These are phyloP conservation scores for Callospermophilus lateralis DNA, from an alignment of 2,113 vertebrate species.

Conservation along the genomic window DNA sequence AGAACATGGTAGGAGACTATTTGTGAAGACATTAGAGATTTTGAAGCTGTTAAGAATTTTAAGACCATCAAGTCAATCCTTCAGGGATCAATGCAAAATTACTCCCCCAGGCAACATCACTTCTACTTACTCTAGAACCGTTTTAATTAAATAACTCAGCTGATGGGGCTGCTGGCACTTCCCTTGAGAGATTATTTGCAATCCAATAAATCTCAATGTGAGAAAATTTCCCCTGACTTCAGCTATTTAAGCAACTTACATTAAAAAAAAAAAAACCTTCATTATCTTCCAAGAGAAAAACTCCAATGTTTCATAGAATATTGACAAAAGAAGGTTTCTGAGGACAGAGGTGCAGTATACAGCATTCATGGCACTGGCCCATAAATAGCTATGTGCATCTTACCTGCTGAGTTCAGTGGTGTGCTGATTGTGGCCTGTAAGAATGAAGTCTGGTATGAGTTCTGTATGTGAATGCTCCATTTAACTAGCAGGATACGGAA, in stretches of 20 bases:
- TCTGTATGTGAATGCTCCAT: neutral
- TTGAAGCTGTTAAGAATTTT: conserved; percentile 53
- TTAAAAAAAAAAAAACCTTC: neutral
- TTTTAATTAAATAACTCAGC: conserved; percentile 75
- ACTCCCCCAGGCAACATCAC: neutral
- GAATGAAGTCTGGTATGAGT: neutral
- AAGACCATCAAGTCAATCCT: conserved; percentile 27
- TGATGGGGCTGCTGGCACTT: conserved; percentile 13
- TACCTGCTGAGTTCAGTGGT: neutral
- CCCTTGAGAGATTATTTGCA: conserved; percentile 63
- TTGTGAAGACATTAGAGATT: conserved; percentile 55
- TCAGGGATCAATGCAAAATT: conserved; percentile 12
- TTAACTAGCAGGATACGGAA: neutral
- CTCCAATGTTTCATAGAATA: neutral
- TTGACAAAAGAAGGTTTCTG: neutral
- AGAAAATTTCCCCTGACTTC: conserved; percentile 60
- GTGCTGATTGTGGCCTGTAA: neutral
- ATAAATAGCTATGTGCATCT: neutral
- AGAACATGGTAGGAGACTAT: conserved; percentile 13
- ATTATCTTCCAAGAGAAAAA: neutral
- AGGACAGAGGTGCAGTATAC: neutral
- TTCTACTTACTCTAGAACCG: conserved; percentile 9
- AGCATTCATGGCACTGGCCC: neutral
- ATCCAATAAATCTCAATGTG: conserved; percentile 58
- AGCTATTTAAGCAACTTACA: conserved; percentile 54